Percentiles rank a stretch among this genome's conserved stretches.
These are phyloP conservation scores for Macropus fuliginosus DNA, from an alignment of 2,797 vertebrate species.

Conservation along the genomic window DNA sequence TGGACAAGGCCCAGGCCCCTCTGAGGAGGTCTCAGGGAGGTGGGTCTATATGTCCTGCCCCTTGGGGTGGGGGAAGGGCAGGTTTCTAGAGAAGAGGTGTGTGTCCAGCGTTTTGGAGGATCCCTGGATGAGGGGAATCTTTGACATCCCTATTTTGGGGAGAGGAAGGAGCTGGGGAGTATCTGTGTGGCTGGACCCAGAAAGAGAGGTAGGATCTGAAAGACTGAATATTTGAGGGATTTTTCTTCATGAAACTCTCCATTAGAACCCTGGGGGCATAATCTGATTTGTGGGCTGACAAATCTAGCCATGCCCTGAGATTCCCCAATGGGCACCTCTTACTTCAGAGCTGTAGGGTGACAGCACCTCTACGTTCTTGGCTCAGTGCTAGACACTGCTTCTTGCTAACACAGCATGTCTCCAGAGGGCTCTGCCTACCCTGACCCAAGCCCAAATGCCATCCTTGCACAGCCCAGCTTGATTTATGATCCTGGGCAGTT, in stretches of 20 bases:
- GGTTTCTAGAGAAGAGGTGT: background rate
- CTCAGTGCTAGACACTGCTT: constrained; percentile 58
- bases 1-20: background rate
- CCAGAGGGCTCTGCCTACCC: background rate
- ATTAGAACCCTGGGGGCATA: background rate
- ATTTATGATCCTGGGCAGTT: constrained; percentile 57
- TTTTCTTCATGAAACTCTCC: background rate
- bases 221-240: too few relatives aligned
- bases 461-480: constrained; percentile 25
- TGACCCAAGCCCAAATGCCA: constrained; percentile 49
- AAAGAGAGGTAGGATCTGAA: background rate
- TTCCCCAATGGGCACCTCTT: background rate
- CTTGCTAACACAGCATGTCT: constrained; percentile 74
- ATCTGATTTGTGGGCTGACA: background rate
- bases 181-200: background rate
- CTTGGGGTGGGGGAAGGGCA: background rate
- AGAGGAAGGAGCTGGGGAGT: background rate
- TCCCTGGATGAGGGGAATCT: background rate
- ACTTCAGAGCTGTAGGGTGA: background rate
- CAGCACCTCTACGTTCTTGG: constrained; percentile 38
- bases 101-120: background rate
- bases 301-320: background rate
- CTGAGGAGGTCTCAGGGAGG: background rate
- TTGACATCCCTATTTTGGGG: background rate
- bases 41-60: background rate